Evolutionary conservation across 2,888 invertebrate species (phyloP), one percentile per base, ranked within the genome.

Genomic region (Thumatha senex): DNA sequence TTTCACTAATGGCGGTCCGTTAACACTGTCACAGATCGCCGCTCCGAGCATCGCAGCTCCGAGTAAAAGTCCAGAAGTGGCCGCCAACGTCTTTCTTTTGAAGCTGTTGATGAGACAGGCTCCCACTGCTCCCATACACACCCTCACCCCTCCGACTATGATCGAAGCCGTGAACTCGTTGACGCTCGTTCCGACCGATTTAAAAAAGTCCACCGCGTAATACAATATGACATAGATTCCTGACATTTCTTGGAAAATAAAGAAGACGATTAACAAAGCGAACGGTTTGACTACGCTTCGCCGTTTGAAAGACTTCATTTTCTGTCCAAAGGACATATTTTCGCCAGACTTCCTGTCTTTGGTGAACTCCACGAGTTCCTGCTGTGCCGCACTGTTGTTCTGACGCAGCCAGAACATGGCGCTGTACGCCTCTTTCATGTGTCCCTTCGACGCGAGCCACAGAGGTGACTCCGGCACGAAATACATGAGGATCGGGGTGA

Each of bases 171-270:
- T 89, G 72, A 95, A 94, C 56, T 94, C 94, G 67, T 95, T 93
- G 14, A 94, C 86, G 51, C 92, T 92, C 0, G 95, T 92, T 2
- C 94, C 94, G 10, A 95, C 93, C 12, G 95, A 93, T 60, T 94
- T 92, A 73, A 96, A 94, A 70, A 96, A 94, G 54, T 92, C 94
- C 0, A 95, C 95, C 0, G 95, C 94, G 72, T 95, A 96, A 70
- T 94, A 95, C 39, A 96, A 76, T 34, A 95, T 94, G 0, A 95
- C 92, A 78, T 96, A 96, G 46, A 95, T 95, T 0, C 95, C 95
- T 0, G 95, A 95, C 71, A 95, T 89, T 74, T 95, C 95, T 90
- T 96, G 95, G 63, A 94, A 92, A 9, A 94, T 80, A 72, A 95
- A 94, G 82, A 95, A 95, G 0, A 92, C 77, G 2, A 95, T 90